phyloP scores from a whole-genome alignment of 2,113 vertebrate species.

The Monopterus albus region DNA sequence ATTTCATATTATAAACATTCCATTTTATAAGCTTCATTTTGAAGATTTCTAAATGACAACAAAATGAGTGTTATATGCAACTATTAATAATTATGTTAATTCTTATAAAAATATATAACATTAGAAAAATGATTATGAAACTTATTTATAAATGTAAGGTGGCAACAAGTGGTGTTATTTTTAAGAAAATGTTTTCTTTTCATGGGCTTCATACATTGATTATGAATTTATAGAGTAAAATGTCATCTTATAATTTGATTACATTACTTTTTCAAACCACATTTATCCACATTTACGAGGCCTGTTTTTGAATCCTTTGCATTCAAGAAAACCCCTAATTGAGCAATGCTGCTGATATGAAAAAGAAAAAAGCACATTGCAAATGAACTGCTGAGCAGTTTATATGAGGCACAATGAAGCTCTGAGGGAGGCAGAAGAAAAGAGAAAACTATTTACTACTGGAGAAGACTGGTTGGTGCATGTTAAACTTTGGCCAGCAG shows the following conservation, averaged over 20 bases:
- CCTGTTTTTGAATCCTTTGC: slow-evolving; percentile 14
- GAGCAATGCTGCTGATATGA: slow-evolving; percentile 31
- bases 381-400: slow-evolving; percentile 51
- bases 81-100: not conserved
- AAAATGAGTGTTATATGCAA: not conserved
- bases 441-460: slow-evolving; percentile 83
- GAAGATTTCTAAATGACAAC: not conserved
- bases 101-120: no score
- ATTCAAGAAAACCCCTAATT: slow-evolving; percentile 12
- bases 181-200: not conserved
- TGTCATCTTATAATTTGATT: not conserved
- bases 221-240: no score
- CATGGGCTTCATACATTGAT: not conserved
- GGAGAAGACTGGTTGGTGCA: slow-evolving; percentile 78
- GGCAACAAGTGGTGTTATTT: no score
- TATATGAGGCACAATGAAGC: slow-evolving; percentile 63
- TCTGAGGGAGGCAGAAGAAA: slow-evolving; percentile 63
- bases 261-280: not conserved
- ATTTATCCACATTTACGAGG: not conserved
- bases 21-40: not conserved
- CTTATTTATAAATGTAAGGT: no score
- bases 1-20: not conserved
- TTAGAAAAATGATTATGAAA: no score
- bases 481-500: slow-evolving; percentile 83
- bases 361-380: slow-evolving; percentile 41